Evolutionary conservation across 1,140 invertebrate genomes (phyloP).

Genomic region (Musca domestica): DNA sequence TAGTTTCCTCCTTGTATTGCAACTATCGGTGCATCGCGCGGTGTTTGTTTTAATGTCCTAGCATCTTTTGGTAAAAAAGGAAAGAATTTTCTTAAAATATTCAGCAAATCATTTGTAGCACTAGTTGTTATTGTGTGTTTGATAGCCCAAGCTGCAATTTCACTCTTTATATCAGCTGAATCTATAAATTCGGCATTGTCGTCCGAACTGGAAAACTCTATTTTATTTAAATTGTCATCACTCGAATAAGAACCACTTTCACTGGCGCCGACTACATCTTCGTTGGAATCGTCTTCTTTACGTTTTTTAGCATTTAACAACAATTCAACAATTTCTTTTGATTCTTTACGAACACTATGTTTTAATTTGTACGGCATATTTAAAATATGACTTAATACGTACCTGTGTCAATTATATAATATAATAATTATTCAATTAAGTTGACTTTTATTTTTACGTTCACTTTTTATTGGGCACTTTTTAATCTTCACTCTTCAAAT

Average conservation of each 20-base stretch:
- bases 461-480: not conserved
- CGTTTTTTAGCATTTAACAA: constrained; percentile 12
- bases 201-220: constrained; percentile 2
- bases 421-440: too few relatives aligned
- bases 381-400: too few relatives aligned
- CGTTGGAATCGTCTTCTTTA: constrained; percentile 12
- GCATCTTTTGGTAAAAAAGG: too few relatives aligned
- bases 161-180: constrained; percentile 7
- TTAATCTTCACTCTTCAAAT: not conserved
- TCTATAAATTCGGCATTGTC: constrained; percentile 3
- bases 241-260: constrained; percentile 5
- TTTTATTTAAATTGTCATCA: constrained; percentile 20
- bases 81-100: constrained; percentile 10
- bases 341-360: not conserved
- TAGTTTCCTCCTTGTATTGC: constrained; percentile 6
- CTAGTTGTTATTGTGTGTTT: not conserved
- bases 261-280: constrained; percentile 10
- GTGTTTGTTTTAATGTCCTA: too few relatives aligned
- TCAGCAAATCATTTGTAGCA: constrained; percentile 9
- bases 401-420: too few relatives aligned
- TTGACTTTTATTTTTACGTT: not conserved
- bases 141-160: constrained; percentile 8
- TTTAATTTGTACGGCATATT: not conserved
- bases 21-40: constrained; percentile 3
- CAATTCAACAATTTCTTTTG: constrained; percentile 22